A percentile compares a stretch with the other conserved stretches of the same genome.
phyloP scores from a whole-genome alignment of 2,113 vertebrate species.

The Ibidorhyncha struthersii region DNA sequence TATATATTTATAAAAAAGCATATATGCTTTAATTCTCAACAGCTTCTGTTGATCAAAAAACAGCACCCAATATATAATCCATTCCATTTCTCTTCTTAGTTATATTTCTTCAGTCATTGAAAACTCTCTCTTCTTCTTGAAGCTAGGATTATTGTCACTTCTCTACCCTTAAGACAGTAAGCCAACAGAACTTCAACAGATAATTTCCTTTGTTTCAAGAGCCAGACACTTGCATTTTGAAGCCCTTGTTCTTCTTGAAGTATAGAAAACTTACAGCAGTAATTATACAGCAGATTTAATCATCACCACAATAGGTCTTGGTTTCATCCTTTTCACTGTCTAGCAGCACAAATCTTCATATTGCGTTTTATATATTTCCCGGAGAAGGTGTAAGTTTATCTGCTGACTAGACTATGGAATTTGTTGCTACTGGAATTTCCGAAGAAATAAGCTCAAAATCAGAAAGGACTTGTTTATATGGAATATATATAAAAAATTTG shows the following conservation, averaged over 20 bases:
- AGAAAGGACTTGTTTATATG: background rate
- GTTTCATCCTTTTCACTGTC: background rate
- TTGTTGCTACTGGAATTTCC: background rate
- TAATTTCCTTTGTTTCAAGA: background rate
- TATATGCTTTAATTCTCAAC: background rate
- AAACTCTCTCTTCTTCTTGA: background rate
- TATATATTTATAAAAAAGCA: background rate
- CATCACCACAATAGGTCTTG: background rate
- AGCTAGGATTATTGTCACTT: background rate
- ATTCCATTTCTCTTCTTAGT: background rate
- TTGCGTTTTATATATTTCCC: background rate
- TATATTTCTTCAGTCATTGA: background rate
- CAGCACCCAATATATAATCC: rapidly evolving
- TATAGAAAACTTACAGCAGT: background rate
- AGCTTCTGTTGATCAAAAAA: background rate
- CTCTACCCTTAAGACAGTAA: background rate
- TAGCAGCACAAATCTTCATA: background rate
- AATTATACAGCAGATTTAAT: background rate
- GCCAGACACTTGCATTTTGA: background rate
- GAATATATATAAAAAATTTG: background rate
- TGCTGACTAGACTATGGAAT: background rate
- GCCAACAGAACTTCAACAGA: background rate
- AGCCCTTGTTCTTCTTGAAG: background rate
- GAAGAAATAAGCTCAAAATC: background rate
- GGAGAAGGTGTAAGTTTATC: background rate